A percentile compares a stretch with the other conserved stretches of the same genome.
These are phyloP conservation scores for Drosophila setosimentum DNA, from an alignment of 2,888 invertebrate genomes.

Conservation along the genomic window DNA sequence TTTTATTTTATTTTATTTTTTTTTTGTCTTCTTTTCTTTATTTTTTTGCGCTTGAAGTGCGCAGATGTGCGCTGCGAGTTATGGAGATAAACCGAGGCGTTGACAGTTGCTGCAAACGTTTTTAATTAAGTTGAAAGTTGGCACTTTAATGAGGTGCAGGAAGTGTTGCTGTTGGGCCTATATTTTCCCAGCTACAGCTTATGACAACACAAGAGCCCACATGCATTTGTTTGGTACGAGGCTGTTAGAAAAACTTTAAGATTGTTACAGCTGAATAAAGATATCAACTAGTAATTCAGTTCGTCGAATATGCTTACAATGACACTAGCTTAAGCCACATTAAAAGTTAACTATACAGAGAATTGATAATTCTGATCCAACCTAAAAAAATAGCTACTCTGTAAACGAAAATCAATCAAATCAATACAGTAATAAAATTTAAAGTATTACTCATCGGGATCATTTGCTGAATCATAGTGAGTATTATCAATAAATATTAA, in stretches of 20 bases:
- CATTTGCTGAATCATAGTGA: constrained; percentile 31
- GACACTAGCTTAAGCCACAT: constrained; percentile 16
- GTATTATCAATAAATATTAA: not conserved
- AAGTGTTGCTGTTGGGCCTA: constrained; percentile 47
- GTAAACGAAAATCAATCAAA: not conserved
- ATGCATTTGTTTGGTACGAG: constrained; percentile 10
- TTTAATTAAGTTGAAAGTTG: constrained; percentile 76
- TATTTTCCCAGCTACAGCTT: constrained; percentile 29
- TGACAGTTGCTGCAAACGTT: constrained; percentile 76
- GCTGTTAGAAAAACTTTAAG: constrained; percentile 20
- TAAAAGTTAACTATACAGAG: not conserved
- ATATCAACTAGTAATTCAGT: constrained; percentile 28
- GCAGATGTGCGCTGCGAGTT: constrained; percentile 70
- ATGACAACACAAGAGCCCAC: constrained; percentile 47
- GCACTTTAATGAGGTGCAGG: constrained; percentile 74
- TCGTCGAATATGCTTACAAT: constrained; percentile 6
- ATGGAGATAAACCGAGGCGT: constrained; percentile 76
- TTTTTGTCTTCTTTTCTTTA: constrained; percentile 36
- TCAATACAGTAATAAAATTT: not conserved
- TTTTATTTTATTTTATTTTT: constrained; percentile 23
- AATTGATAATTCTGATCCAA: not conserved
- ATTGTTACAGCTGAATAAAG: constrained; percentile 23
- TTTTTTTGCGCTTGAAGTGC: constrained; percentile 39
- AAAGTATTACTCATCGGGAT: constrained; percentile 14
- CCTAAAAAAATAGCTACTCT: not conserved